These are phyloP conservation scores for Hetaerina titia DNA, from an alignment of 2,888 invertebrate genomes.

Conservation along the genomic window DNA sequence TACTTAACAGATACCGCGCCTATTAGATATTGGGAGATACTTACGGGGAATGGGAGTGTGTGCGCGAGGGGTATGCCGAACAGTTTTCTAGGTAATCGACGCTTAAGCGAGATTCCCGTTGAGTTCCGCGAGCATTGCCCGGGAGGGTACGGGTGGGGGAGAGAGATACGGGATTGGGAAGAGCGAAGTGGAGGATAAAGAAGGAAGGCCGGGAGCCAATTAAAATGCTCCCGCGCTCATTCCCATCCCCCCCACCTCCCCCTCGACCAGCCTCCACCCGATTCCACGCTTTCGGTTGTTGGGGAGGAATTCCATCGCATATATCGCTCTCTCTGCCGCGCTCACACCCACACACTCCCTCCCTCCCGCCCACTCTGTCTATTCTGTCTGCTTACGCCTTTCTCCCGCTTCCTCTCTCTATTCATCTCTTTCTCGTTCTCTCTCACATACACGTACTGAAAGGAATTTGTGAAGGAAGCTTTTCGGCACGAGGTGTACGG, in stretches of 20 bases:
- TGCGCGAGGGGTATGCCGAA: neutral
- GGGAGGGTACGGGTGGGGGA: neutral
- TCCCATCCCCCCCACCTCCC: neutral
- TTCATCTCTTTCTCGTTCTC: neutral
- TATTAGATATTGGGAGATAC: neutral
- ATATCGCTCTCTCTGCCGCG: neutral
- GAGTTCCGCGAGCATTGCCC: neutral
- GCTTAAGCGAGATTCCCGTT: neutral
- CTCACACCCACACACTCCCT: too few species aligned
- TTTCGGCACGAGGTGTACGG: neutral
- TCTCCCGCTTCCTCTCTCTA: too few species aligned
- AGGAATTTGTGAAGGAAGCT: neutral
- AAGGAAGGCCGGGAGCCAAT: neutral
- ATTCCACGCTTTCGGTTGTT: neutral
- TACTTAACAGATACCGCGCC: neutral
- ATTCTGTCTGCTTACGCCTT: neutral
- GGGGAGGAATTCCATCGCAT: neutral
- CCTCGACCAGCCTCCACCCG: too few species aligned
- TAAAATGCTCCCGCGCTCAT: neutral
- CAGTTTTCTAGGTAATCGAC: neutral
- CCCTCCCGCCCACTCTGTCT: neutral
- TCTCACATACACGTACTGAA: neutral
- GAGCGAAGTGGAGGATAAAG: neutral
- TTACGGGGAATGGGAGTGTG: neutral
- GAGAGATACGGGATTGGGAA: neutral